Conservation (phyloP, 1,140 invertebrate species). For the Conopomorpha cramerella region DNA sequence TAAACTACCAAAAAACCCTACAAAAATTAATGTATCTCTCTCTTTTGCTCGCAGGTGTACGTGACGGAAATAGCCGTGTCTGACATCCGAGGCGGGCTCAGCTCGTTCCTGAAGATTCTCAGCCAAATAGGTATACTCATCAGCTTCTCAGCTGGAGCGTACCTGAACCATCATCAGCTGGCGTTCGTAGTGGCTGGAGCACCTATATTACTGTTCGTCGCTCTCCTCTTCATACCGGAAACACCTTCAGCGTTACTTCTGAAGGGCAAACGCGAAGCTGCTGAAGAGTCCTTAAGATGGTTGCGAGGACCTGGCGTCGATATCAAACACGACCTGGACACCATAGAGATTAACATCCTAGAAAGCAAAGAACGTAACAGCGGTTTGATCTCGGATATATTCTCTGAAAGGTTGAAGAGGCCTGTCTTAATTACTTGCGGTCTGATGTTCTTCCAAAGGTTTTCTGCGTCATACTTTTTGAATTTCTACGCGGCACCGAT, state of each 20-base stretch:
- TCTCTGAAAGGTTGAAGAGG: conserved; percentile 63
- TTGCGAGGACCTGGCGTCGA: conserved; percentile 75
- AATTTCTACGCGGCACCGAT: conserved; percentile 83
- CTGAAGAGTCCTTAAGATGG: conserved; percentile 76
- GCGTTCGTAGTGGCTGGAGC: conserved; percentile 76
- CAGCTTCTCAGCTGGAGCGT: conserved; percentile 79
- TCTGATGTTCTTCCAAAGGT: conserved; percentile 83
- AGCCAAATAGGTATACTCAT: conserved; percentile 84
- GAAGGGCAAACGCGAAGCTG: conserved; percentile 76
- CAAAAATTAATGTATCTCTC: too few species aligned
- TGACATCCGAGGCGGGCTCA: conserved; percentile 81
- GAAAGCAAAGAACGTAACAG: conserved; percentile 50
- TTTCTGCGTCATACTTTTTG: conserved; percentile 81
- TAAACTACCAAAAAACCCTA: too few species aligned
- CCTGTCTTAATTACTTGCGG: conserved; percentile 81
- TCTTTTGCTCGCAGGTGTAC: conserved; percentile 70
- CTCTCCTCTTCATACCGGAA: conserved; percentile 77
- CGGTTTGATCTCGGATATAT: conserved; percentile 48
- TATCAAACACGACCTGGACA: conserved; percentile 70
- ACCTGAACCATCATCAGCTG: conserved; percentile 80
- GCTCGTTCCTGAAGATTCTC: conserved; percentile 81
- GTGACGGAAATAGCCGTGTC: conserved; percentile 89
- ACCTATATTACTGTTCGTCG: conserved; percentile 71
- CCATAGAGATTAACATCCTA: conserved; percentile 69
- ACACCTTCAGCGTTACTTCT: conserved; percentile 81